A percentile compares a stretch with the other conserved stretches of the same genome.
phyloP scores from a whole-genome alignment of 2,888 invertebrate species.

The Philhelius pedissequus region DNA sequence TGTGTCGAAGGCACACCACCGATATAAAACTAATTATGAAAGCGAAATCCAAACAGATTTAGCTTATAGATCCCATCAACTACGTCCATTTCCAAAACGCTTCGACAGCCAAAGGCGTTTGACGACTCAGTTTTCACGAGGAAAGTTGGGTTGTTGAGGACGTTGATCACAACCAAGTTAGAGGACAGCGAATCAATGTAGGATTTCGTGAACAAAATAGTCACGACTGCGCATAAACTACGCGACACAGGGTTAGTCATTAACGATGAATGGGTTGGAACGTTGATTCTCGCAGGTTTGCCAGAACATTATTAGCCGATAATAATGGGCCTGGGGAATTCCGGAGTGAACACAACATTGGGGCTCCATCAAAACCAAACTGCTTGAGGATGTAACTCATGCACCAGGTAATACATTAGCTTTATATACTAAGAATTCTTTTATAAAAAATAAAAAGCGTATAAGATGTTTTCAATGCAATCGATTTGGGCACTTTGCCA shows the following conservation, averaged over 20 bases:
- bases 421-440: no score
- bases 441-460: no score
- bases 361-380: no score
- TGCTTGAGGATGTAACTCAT: no score
- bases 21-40: constrained; percentile 9
- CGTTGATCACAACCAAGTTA: constrained; percentile 58
- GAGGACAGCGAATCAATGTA: constrained; percentile 69
- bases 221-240: constrained; percentile 71
- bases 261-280: constrained; percentile 70
- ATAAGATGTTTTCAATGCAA: no score
- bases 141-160: constrained; percentile 70
- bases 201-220: constrained; percentile 71
- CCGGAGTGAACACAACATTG: no score
- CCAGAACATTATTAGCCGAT: constrained; percentile 72
- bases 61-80: constrained; percentile 64
- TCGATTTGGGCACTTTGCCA: no score
- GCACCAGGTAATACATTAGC: no score
- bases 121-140: constrained; percentile 59
- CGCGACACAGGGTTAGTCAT: constrained; percentile 67
- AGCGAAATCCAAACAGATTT: constrained; percentile 40
- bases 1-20: not conserved
- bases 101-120: constrained; percentile 68
- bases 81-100: constrained; percentile 71
- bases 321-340: no score
- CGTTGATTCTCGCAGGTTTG: constrained; percentile 71